Conservation (phyloP, 2,888 invertebrate genomes). For the Beris morrisii region DNA sequence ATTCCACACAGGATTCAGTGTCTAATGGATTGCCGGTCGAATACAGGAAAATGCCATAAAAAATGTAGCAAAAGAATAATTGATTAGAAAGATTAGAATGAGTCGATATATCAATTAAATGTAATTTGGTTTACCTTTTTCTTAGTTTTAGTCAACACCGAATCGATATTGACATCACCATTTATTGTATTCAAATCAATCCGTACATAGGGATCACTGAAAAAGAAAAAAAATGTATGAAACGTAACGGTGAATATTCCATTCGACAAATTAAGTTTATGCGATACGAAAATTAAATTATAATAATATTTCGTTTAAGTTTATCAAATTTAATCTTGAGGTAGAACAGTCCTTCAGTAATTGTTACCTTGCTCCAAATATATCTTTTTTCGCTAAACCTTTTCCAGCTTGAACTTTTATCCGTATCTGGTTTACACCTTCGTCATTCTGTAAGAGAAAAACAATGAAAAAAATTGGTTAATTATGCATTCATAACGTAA, state of each 20-base stretch:
- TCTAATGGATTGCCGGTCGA: constrained; percentile 59
- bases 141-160: constrained; percentile 93
- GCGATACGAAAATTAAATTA: constrained; percentile 21
- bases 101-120: constrained; percentile 13
- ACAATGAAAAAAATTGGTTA: not conserved
- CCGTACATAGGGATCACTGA: constrained; percentile 94
- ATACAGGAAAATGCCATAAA: not conserved
- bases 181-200: constrained; percentile 85
- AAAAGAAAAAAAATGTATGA: no score
- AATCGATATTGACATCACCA: constrained; percentile 86
- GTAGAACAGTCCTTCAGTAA: constrained; percentile 9
- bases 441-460: constrained; percentile 66
- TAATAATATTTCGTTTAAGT: constrained; percentile 9
- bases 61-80: constrained; percentile 7
- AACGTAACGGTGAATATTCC: not conserved
- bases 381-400: constrained; percentile 96
- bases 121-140: constrained; percentile 73
- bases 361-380: constrained; percentile 92
- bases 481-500: no score
- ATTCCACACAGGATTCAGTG: constrained; percentile 95
- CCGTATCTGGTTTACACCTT: constrained; percentile 79
- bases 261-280: no score
- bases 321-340: constrained; percentile 29
- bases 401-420: constrained; percentile 84
- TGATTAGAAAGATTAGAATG: constrained; percentile 23